These are phyloP conservation scores for Geophilus truncorum DNA, from an alignment of 2,888 invertebrate species.

Conservation along the genomic window DNA sequence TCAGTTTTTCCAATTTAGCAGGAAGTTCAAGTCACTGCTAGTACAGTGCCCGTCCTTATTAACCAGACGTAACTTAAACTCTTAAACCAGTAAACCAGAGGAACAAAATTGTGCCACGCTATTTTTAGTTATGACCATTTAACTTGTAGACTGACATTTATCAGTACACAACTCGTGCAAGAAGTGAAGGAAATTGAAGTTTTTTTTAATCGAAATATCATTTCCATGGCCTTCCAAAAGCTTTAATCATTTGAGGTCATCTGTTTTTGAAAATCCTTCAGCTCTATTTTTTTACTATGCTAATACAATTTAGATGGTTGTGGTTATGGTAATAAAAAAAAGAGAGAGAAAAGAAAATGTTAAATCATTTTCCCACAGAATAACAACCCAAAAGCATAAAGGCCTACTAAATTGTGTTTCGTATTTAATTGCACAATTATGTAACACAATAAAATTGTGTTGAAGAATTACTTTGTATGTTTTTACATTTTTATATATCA, in stretches of 20 bases:
- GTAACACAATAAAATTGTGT: not conserved
- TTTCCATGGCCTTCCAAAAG: not conserved
- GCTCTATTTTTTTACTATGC: not conserved
- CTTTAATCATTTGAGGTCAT: constrained; percentile 3
- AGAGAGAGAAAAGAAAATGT: not conserved
- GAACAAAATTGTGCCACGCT: not conserved
- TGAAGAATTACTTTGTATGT: not conserved
- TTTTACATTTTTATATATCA: not conserved
- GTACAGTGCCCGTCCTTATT: not conserved
- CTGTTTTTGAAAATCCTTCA: not conserved
- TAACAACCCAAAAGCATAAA: not conserved
- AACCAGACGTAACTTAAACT: not conserved
- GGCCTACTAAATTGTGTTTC: not conserved
- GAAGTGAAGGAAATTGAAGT: not conserved
- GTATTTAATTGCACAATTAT: not conserved
- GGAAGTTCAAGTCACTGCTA: not conserved
- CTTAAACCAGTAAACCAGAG: not conserved
- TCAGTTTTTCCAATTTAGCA: not conserved
- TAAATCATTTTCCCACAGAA: not conserved
- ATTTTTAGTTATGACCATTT: too few relatives aligned
- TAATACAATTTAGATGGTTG: not conserved
- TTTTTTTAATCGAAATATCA: not conserved
- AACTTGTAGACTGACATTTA: too few relatives aligned
- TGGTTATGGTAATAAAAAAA: not conserved
- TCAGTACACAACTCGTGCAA: too few relatives aligned